phyloP scores from a whole-genome alignment of 2,113 vertebrate genomes.

The Zeus faber region DNA sequence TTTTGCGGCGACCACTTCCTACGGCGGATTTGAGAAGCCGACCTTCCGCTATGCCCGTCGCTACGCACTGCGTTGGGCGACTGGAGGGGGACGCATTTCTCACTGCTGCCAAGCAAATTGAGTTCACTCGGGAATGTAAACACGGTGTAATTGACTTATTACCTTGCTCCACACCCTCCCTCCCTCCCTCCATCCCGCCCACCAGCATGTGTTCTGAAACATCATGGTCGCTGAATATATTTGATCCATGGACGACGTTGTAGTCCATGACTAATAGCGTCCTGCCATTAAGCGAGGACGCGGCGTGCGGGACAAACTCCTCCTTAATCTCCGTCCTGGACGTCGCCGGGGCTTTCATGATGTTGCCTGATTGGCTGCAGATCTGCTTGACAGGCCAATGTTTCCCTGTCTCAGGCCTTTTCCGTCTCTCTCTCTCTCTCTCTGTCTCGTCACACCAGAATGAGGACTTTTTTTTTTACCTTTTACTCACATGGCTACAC shows the following conservation, averaged over 20 bases:
- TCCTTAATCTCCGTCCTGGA: slow-evolving; percentile 5
- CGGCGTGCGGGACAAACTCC: too few species aligned
- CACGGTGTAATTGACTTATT: slow-evolving; percentile 18
- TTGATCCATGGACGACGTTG: slow-evolving; percentile 28
- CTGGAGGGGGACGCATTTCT: neutral
- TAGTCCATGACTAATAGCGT: slow-evolving; percentile 31
- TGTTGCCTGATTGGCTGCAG: slow-evolving; percentile 30
- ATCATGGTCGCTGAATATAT: slow-evolving; percentile 18
- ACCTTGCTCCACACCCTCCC: too few species aligned
- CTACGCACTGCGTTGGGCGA: neutral
- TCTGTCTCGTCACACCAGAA: too few species aligned
- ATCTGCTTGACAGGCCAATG: too few species aligned
- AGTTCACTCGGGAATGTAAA: slow-evolving; percentile 4
- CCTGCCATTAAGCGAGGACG: slow-evolving; percentile 32
- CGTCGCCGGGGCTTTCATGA: slow-evolving; percentile 21
- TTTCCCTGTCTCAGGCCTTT: too few species aligned
- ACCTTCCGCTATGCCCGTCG: too few species aligned
- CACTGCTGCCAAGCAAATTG: slow-evolving; percentile 9
- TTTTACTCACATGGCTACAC: too few species aligned
- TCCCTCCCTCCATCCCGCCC: too few species aligned
- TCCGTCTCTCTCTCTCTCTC: neutral
- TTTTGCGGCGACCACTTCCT: too few species aligned
- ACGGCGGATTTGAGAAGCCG: too few species aligned
- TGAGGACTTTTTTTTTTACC: too few species aligned
- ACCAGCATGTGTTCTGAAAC: slow-evolving; percentile 27